Evolutionary conservation across 2,797 vertebrate genomes (phyloP), one percentile per base, ranked within the genome.

Genomic region (Scleropages formosus): DNA sequence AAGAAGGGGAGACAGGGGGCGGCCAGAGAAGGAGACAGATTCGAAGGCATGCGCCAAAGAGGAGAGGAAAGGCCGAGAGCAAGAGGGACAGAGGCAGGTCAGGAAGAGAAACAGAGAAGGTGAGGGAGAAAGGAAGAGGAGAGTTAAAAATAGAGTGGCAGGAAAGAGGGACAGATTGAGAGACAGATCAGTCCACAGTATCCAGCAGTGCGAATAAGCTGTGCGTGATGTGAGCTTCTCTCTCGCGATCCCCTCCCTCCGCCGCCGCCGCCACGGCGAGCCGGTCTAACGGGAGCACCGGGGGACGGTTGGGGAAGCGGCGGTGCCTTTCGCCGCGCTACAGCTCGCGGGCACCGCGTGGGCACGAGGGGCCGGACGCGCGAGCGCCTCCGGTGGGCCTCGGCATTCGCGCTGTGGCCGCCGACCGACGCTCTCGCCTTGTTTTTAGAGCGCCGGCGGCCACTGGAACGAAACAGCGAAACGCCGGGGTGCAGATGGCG

Each of bases 131-230:
- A 72, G 56, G 47, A 44, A 60, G 72, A 73, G 71, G 70, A 51
- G 62, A 76, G 67, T 70, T 77, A 76, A 76, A 66, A 73, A 61
- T 75, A 81, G 79, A 77, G 59, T 69, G 70, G 44, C 76, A 74
- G 71, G 31, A 60, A 61, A 72, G 67, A 76, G 75, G 84, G 75
- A 81, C 80, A 83, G 85, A 78, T 80, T 88, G 86, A 86, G 85
- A 87, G 78, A 85, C 77, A 84, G 79, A 87, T 91, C 88, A 90
- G 85, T 89, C 85, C 78, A 82, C 84, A 84, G 87, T 86, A 84
- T 83, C 82, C 72, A 82, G 84, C 82, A 85, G 82, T 85, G 79
- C 80, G 85, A 85, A 83, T 79, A 82, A 0, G 78, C 78, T 80
- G 67, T 59, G 79, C 78, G 80, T 82, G 83, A 84, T 81, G 75